Percentiles rank a stretch among this genome's conserved stretches.
Evolutionary conservation across 2,888 invertebrate genomes (phyloP).

Genomic region (Stenodema calcarata): DNA sequence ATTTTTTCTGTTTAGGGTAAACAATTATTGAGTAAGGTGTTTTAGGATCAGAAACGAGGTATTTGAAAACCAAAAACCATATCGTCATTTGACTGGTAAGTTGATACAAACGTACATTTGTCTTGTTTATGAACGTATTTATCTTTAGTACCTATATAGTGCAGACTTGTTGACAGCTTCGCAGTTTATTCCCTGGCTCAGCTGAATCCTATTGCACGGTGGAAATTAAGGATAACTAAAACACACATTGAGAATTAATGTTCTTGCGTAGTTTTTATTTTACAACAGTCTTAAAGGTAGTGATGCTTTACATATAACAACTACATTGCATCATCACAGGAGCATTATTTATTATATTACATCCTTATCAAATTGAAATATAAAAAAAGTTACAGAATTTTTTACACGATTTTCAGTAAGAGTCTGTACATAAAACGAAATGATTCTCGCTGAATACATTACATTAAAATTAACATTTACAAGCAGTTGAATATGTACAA

Average conservation of each 20-base stretch:
- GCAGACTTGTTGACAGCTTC: too few species aligned
- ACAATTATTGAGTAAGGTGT: too few species aligned
- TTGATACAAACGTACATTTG: too few species aligned
- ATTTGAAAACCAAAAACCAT: too few species aligned
- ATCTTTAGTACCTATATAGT: too few species aligned
- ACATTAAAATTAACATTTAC: conserved; percentile 54
- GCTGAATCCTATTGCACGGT: background rate
- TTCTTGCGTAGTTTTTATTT: conserved; percentile 52
- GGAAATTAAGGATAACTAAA: background rate
- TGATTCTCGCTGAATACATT: conserved; percentile 49
- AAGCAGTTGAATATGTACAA: conserved; percentile 54
- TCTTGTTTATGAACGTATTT: too few species aligned
- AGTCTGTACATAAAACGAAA: conserved; percentile 50
- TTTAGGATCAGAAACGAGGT: too few species aligned
- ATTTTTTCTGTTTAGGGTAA: too few species aligned
- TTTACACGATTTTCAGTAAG: conserved; percentile 49
- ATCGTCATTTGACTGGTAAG: too few species aligned
- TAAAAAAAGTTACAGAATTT: conserved; percentile 53
- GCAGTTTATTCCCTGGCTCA: too few species aligned
- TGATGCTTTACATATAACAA: conserved; percentile 55
- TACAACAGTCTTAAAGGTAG: conserved; percentile 56
- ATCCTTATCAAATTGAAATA: conserved; percentile 54
- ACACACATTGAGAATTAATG: conserved; percentile 18
- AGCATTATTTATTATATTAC: conserved; percentile 55
- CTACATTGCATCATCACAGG: conserved; percentile 57